Evolutionary conservation across 1,140 invertebrate species (phyloP), one percentile per base, ranked within the genome.

Genomic region (Eurosta solidaginis): DNA sequence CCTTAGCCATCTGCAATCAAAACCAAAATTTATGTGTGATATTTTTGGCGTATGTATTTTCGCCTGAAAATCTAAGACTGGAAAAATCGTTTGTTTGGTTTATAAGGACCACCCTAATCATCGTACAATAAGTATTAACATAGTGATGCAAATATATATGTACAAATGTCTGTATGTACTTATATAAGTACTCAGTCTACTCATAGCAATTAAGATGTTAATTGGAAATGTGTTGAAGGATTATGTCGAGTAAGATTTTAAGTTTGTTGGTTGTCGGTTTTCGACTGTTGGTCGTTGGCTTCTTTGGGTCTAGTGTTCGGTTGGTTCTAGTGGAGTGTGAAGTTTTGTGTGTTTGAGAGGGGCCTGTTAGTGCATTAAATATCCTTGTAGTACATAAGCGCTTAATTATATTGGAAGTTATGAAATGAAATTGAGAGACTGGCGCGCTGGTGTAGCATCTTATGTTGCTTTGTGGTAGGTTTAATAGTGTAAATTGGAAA

Each of bases 171-270:
- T 50, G 25, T 27, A 27, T 6, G 17, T 59, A 22, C 4, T 14
- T n/a, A 49, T n/a, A 49, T 59, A 33, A 33, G 54, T 59, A 22
- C 27, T n/a, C 29, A 59, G 54, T 33, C 54, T 59, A 59, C 29
- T 59, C 54, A 36, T n/a, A 76, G 74, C 74, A 76, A 76, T 76
- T 76, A 76, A 76, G 74, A 50, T 76, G 74, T 76, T 76, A 76
- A 76, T 76, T 76, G 74, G 74, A 76, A 76, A 76, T 76, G 74
- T 76, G 74, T 76, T 76, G 22, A 33, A 76, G 74, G 74, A 76
- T 76, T 76, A 76, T 49, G 74, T 76, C 74, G 74, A 45, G 44
- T 76, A 52, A 76, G 74, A 50, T 44, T 74, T 74, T 74, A 74
- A 74, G 73, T 74, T 74, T 47, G 54, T 59, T 59, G 27, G 54